A percentile compares a stretch with the other conserved stretches of the same genome.
Conservation (phyloP, 2,888 invertebrate genomes). For the Synergus laeviventris region DNA sequence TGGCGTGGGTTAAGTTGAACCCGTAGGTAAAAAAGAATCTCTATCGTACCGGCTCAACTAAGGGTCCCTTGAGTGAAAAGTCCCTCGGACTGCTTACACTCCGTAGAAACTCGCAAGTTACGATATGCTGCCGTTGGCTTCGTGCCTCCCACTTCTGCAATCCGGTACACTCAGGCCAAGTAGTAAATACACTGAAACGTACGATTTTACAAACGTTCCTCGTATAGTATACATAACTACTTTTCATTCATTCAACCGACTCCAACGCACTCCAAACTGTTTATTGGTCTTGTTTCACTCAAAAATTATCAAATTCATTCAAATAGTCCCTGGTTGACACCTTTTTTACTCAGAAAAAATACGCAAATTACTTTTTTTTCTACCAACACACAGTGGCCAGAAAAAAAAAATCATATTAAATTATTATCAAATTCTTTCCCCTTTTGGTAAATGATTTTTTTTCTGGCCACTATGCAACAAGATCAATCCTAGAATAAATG, state of each 20-base stretch:
- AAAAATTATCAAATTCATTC: background rate
- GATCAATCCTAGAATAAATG: too few species aligned
- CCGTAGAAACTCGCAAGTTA: conserved; percentile 28
- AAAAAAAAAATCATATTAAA: too few species aligned
- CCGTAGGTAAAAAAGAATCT: conserved; percentile 46
- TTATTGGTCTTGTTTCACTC: background rate
- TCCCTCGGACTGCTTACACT: conserved; percentile 37
- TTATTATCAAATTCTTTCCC: too few species aligned
- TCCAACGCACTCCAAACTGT: background rate
- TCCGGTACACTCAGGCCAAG: conserved; percentile 27
- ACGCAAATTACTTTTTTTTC: too few species aligned
- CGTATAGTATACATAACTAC: background rate
- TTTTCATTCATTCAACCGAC: conserved; percentile 13
- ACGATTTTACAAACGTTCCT: conserved; percentile 10
- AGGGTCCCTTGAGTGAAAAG: conserved; percentile 45
- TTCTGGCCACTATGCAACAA: too few species aligned
- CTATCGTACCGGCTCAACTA: conserved; percentile 46
- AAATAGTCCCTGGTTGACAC: too few species aligned
- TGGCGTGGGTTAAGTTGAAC: conserved; percentile 48
- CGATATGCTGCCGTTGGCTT: conserved; percentile 12
- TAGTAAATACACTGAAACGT: conserved; percentile 22
- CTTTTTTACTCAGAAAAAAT: too few species aligned
- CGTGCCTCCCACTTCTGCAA: conserved; percentile 23
- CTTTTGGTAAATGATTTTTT: too few species aligned
- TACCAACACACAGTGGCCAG: too few species aligned